These are phyloP conservation scores for Piscicola geometra DNA, from an alignment of 2,888 invertebrate species.

Conservation along the genomic window DNA sequence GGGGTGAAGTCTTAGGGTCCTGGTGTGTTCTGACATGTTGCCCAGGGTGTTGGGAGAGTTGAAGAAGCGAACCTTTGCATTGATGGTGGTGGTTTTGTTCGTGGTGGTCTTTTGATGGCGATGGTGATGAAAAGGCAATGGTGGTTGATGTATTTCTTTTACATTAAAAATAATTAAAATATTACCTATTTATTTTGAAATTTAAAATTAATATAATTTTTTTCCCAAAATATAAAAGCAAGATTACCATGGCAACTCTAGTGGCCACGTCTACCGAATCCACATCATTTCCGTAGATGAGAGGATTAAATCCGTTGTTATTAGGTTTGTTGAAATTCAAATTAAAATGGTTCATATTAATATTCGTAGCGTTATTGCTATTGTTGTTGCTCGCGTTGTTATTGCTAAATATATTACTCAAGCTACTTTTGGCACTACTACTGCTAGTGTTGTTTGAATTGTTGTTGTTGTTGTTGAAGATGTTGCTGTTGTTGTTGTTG, in stretches of 20 bases:
- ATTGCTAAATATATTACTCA: not conserved
- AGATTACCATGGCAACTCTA: conserved; percentile 85
- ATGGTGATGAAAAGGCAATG: no score
- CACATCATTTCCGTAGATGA: conserved; percentile 71
- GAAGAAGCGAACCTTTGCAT: conserved; percentile 79
- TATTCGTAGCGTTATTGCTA: no score
- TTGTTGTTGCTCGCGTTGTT: not conserved
- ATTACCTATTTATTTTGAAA: no score
- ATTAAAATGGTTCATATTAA: no score
- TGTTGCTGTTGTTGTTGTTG: conserved; percentile 55
- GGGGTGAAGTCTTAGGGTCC: conserved; percentile 90
- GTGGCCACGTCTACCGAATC: conserved; percentile 98
- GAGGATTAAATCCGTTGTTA: conserved; percentile 66
- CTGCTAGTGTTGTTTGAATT: conserved; percentile 55
- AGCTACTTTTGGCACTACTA: conserved; percentile 42
- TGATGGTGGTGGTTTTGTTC: not conserved
- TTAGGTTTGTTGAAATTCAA: conserved; percentile 52
- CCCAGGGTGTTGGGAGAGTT: conserved; percentile 93
- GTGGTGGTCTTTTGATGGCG: no score
- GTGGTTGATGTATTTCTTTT: no score
- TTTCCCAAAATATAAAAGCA: not conserved
- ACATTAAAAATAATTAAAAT: no score
- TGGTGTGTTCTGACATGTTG: conserved; percentile 94
- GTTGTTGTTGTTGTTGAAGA: conserved; percentile 54
- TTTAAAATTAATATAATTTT: no score